A percentile compares a stretch with the other conserved stretches of the same genome.
phyloP scores from a whole-genome alignment of 1,140 invertebrate genomes.

The Sycophaga agraensis region DNA sequence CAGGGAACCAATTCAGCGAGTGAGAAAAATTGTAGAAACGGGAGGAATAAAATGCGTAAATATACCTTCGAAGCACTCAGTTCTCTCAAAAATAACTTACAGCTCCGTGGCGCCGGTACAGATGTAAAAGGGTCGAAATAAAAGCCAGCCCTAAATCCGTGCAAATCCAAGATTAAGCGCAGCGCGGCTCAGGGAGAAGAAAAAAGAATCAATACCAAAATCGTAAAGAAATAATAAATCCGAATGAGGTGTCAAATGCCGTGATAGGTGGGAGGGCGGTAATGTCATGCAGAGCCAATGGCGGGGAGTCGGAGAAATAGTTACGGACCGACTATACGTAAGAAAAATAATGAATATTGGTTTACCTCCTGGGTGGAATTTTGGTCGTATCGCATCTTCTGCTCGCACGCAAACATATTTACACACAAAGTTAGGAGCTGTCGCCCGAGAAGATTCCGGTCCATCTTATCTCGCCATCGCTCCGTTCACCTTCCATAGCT shows the following conservation, averaged over 20 bases:
- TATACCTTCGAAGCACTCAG: no score
- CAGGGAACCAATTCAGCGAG: no score
- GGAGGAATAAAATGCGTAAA: no score
- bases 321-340: slow-evolving; percentile 17
- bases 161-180: no score
- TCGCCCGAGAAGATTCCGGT: slow-evolving; percentile 39
- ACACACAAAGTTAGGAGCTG: slow-evolving; percentile 51
- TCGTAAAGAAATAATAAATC: no score
- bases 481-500: slow-evolving; percentile 1
- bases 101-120: no score
- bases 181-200: no score
- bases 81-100: no score
- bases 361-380: slow-evolving; percentile 46
- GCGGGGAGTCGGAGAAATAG: slow-evolving; percentile 8
- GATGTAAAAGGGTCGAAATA: no score
- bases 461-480: slow-evolving; percentile 35
- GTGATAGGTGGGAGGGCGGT: not conserved
- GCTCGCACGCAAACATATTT: slow-evolving; percentile 51
- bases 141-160: no score
- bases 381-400: slow-evolving; percentile 43
- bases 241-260: no score
- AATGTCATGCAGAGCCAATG: not conserved
- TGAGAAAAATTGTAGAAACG: no score
- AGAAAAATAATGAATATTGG: slow-evolving; percentile 24
- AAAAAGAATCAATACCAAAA: not conserved